phyloP scores from a whole-genome alignment of 2,888 invertebrate species.

The Epistrophe grossulariae region DNA sequence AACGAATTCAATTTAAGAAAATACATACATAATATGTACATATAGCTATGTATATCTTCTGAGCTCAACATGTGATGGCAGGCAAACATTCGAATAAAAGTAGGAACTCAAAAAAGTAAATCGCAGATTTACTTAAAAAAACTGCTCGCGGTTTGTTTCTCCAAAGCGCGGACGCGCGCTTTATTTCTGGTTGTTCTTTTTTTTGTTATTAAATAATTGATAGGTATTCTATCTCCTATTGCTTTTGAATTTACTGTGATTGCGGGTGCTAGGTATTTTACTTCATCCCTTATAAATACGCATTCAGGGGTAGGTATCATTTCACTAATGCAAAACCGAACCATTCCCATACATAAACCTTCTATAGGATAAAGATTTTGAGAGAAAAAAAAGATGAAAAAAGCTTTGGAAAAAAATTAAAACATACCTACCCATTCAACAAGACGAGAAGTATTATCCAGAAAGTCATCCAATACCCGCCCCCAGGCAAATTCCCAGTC shows the following conservation, averaged over 20 bases:
- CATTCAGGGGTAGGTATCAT: conserved; percentile 25
- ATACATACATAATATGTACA: not conserved
- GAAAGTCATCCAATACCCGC: conserved; percentile 61
- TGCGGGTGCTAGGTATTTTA: conserved; percentile 20
- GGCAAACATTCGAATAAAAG: not conserved
- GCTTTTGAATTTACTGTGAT: conserved; percentile 46
- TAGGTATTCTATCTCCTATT: conserved; percentile 4
- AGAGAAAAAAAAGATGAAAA: conserved; percentile 41
- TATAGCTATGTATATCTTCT: not conserved
- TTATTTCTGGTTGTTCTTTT: not conserved
- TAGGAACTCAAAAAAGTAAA: not conserved
- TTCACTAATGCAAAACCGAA: conserved; percentile 47
- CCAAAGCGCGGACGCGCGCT: not conserved
- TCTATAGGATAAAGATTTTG: conserved; percentile 4
- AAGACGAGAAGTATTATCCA: conserved; percentile 29
- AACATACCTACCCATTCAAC: conserved; percentile 30
- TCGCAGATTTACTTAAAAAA: conserved; percentile 22
- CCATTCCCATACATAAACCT: conserved; percentile 26
- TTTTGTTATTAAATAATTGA: not conserved
- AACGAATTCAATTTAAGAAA: conserved; percentile 43
- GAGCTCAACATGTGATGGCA: not conserved
- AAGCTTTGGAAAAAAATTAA: conserved; percentile 54
- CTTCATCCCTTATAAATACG: conserved; percentile 8
- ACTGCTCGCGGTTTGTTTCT: conserved; percentile 4
- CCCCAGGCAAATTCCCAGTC: conserved; percentile 57